Evolutionary conservation across 1,140 invertebrate genomes (phyloP).

Genomic region (Aphaenogaster ashmeadi): DNA sequence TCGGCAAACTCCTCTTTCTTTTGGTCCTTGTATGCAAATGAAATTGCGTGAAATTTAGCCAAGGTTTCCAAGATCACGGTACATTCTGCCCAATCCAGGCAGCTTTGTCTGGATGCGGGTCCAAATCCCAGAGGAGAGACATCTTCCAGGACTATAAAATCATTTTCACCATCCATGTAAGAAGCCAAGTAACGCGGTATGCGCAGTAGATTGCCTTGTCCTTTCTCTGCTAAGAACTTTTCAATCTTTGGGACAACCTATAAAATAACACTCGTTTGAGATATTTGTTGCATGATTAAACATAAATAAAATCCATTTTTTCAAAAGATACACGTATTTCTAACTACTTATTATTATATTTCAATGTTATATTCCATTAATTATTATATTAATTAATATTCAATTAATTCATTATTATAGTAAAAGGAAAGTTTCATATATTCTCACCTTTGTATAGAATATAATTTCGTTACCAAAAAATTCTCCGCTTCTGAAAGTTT

Average conservation of each 20-base stretch:
- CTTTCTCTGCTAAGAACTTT: conserved; percentile 78
- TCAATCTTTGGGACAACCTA: conserved; percentile 81
- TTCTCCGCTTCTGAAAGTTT: conserved; percentile 89
- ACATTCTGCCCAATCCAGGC: conserved; percentile 87
- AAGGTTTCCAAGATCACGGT: conserved; percentile 88
- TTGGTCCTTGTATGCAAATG: conserved; percentile 90
- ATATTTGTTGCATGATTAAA: conserved; percentile 19
- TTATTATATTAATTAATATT: too few species aligned
- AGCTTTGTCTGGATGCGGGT: conserved; percentile 86
- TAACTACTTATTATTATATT: conserved; percentile 79
- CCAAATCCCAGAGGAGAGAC: conserved; percentile 87
- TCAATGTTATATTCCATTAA: too few species aligned
- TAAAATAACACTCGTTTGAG: conserved; percentile 40
- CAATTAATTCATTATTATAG: background rate
- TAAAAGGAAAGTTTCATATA: conserved; percentile 89
- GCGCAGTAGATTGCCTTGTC: conserved; percentile 70
- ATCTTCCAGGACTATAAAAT: conserved; percentile 91
- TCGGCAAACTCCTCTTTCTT: conserved; percentile 88
- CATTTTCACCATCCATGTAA: conserved; percentile 89
- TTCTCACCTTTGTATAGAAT: conserved; percentile 89
- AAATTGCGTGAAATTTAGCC: conserved; percentile 91
- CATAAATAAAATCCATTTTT: conserved; percentile 6
- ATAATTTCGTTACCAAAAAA: conserved; percentile 91
- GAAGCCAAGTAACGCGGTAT: conserved; percentile 87
- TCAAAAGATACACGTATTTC: conserved; percentile 74